A percentile compares a stretch with the other conserved stretches of the same genome.
Conservation (phyloP, 2,888 invertebrate genomes). For the Resseliella maxima region DNA sequence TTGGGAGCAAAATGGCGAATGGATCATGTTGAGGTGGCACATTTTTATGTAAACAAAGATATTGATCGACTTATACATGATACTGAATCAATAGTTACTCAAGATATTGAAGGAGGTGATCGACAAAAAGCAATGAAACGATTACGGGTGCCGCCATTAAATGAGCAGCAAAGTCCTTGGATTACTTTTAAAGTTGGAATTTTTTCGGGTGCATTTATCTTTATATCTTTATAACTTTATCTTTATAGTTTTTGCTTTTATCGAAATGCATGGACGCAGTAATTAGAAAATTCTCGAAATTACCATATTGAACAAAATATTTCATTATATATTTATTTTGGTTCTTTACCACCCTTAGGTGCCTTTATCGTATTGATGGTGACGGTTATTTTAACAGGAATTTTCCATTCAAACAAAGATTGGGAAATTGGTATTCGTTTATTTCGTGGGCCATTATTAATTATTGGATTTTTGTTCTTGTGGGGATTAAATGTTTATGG, state of each 20-base stretch:
- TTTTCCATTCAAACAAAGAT: constrained; percentile 69
- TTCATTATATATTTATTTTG: too few species aligned
- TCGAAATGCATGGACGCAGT: too few species aligned
- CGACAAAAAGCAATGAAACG: constrained; percentile 89
- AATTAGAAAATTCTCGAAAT: too few species aligned
- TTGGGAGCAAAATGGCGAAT: constrained; percentile 82
- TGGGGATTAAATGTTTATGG: constrained; percentile 85
- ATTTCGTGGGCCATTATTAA: constrained; percentile 82
- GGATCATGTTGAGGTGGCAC: constrained; percentile 82
- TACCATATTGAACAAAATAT: too few species aligned
- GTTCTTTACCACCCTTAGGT: too few species aligned
- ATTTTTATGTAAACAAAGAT: constrained; percentile 86
- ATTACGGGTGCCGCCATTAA: constrained; percentile 84
- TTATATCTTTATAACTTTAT: too few species aligned
- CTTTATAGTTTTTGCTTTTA: too few species aligned
- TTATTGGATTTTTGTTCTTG: constrained; percentile 80
- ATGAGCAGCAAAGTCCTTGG: constrained; percentile 85
- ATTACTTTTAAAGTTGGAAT: constrained; percentile 87
- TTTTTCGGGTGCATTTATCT: constrained; percentile 84
- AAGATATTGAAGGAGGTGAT: constrained; percentile 81
- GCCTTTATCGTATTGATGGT: constrained; percentile 80
- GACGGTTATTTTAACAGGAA: constrained; percentile 78
- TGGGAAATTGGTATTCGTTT: constrained; percentile 79
- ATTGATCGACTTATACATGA: constrained; percentile 85
- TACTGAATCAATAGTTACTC: constrained; percentile 78